These are phyloP conservation scores for Sminthopsis crassicaudata DNA, from an alignment of 2,113 vertebrate species.

Conservation along the genomic window DNA sequence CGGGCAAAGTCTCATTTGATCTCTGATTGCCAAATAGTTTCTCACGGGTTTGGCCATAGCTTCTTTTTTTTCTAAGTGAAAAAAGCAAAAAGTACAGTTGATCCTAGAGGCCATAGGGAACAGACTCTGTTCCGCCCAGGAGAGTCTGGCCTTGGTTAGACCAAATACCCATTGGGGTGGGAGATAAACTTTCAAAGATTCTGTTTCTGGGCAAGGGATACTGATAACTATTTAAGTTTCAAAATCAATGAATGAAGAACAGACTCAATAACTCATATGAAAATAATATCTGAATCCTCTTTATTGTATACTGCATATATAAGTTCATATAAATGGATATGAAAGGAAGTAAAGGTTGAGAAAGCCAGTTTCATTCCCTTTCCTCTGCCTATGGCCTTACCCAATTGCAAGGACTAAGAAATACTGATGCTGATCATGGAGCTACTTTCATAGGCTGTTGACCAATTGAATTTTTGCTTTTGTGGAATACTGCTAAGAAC, in stretches of 20 bases:
- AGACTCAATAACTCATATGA: neutral
- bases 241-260: neutral
- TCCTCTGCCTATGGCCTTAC: neutral
- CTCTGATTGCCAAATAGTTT: neutral
- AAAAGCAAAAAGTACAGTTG: neutral
- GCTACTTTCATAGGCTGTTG: neutral
- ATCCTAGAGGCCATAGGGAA: neutral
- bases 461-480: neutral
- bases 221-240: neutral
- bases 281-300: neutral
- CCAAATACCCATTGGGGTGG: neutral
- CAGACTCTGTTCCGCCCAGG: neutral
- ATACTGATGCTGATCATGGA: neutral
- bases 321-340: neutral
- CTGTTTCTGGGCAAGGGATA: neutral
- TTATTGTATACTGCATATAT: neutral
- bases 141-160: neutral
- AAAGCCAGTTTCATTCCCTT: neutral
- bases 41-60: neutral
- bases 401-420: neutral
- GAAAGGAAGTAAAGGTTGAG: neutral
- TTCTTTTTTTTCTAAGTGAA: neutral
- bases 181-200: neutral
- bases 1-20: neutral
- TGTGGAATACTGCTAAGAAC: neutral